Evolutionary conservation across 2,797 vertebrate species (phyloP).

Genomic region (Pipistrellus pygmaeus): DNA sequence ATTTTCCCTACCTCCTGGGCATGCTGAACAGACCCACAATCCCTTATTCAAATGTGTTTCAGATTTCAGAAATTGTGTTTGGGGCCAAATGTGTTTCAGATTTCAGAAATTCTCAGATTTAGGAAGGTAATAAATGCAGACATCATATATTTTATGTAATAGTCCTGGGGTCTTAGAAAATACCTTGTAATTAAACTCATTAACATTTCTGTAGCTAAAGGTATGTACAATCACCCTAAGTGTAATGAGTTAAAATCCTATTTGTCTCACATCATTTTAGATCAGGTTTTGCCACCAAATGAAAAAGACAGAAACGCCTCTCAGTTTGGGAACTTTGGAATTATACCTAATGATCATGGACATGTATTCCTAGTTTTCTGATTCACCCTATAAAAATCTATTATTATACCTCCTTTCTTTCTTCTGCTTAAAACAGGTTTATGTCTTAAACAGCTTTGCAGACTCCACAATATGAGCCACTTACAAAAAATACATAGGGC

Average conservation of each 20-base stretch:
- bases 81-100: neutral
- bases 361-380: neutral
- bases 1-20: constrained; percentile 1
- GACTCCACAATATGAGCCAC: neutral
- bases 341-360: neutral
- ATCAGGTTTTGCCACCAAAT: neutral
- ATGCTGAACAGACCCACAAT: neutral
- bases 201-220: constrained; percentile 30
- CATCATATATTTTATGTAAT: neutral
- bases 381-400: neutral
- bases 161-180: neutral
- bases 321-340: neutral
- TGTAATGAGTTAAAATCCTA: constrained; percentile 42
- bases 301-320: neutral
- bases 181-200: constrained; percentile 47
- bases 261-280: constrained; percentile 8
- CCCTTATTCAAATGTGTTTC: constrained; percentile 22
- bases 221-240: neutral
- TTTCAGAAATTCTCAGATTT: neutral
- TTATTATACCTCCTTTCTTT: neutral
- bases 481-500: neutral
- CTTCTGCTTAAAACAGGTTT: neutral
- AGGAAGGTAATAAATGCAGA: neutral
- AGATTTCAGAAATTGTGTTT: neutral
- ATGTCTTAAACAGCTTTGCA: neutral